Percentiles rank a stretch among this genome's conserved stretches.
phyloP scores from a whole-genome alignment of 2,888 invertebrate species.

The Brachylomia viminalis region DNA sequence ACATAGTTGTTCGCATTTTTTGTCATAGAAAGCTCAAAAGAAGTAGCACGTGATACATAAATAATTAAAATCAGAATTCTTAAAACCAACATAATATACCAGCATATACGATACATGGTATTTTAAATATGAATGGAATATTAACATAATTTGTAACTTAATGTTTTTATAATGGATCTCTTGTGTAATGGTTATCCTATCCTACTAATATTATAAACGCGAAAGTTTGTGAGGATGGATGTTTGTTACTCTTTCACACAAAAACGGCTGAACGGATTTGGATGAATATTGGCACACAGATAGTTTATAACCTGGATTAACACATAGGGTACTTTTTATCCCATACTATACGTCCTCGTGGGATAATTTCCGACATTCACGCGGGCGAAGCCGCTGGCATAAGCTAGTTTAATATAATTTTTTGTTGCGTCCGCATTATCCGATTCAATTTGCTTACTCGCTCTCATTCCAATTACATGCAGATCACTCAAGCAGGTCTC shows the following conservation, averaged over 20 bases:
- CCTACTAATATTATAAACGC: too few species aligned
- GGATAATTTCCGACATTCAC: too few species aligned
- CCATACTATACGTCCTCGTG: too few species aligned
- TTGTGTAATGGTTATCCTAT: constrained; percentile 42
- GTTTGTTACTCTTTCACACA: too few species aligned
- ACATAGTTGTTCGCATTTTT: constrained; percentile 73
- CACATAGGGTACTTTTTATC: too few species aligned
- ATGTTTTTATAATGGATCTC: constrained; percentile 56
- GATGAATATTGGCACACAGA: too few species aligned
- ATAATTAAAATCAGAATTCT: constrained; percentile 57
- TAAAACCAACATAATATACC: constrained; percentile 57
- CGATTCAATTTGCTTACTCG: constrained; percentile 38
- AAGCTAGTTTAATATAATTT: constrained; percentile 54
- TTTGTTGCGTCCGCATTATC: constrained; percentile 40
- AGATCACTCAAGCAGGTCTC: too few species aligned
- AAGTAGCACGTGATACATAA: constrained; percentile 40
- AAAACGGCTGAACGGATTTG: too few species aligned
- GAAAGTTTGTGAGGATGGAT: too few species aligned
- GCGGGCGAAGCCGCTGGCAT: too few species aligned
- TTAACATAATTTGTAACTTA: constrained; percentile 46
- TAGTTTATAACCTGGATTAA: too few species aligned
- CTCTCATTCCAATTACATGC: constrained; percentile 40
- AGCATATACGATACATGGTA: constrained; percentile 18
- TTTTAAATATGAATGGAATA: constrained; percentile 50
- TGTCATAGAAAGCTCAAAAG: constrained; percentile 55